These are phyloP conservation scores for Zenarchopterus dispar DNA, from an alignment of 2,797 vertebrate species.

Conservation along the genomic window DNA sequence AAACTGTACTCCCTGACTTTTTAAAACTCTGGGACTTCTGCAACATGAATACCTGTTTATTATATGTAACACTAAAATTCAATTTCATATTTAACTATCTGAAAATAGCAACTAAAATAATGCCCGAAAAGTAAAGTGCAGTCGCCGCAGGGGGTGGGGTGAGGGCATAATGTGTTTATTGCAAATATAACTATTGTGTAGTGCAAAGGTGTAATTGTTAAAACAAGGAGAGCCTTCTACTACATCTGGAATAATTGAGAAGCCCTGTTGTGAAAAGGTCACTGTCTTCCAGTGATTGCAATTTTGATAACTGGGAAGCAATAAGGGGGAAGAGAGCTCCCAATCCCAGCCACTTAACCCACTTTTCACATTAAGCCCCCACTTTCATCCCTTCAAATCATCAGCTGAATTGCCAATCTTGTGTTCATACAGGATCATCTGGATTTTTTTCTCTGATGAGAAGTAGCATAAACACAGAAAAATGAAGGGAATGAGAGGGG, in stretches of 20 bases:
- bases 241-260: slow-evolving; percentile 73
- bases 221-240: slow-evolving; percentile 63
- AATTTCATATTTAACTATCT: no score
- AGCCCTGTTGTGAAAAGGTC: slow-evolving; percentile 80
- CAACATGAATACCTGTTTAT: no score
- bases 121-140: neutral
- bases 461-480: slow-evolving; percentile 63
- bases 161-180: no score
- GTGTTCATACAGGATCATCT: slow-evolving; percentile 41
- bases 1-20: slow-evolving; percentile 20
- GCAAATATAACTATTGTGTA: neutral
- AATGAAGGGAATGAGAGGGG: slow-evolving; percentile 36
- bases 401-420: slow-evolving; percentile 49
- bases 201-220: slow-evolving; percentile 30
- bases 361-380: slow-evolving; percentile 52
- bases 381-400: slow-evolving; percentile 68
- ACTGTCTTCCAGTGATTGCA: slow-evolving; percentile 78
- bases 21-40: neutral
- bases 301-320: slow-evolving; percentile 80
- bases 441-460: slow-evolving; percentile 44
- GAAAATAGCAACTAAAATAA: no score
- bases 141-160: no score
- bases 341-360: slow-evolving; percentile 54
- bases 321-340: slow-evolving; percentile 76
- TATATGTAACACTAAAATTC: no score